Conservation (phyloP, 2,797 vertebrate species). For the Melanotaenia pygmaea region DNA sequence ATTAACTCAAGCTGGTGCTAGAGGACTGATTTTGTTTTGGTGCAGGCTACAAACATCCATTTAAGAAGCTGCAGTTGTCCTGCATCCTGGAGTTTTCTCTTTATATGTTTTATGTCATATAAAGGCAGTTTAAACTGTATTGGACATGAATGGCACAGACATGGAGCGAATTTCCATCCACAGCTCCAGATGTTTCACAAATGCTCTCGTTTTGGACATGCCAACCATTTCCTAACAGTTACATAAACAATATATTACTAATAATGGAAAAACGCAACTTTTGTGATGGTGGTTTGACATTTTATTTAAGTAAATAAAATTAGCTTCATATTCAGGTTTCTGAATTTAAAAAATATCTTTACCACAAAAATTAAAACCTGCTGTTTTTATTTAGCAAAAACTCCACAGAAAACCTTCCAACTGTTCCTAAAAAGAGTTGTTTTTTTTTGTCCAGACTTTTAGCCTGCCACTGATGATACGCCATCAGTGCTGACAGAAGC, state of each 20-base stretch:
- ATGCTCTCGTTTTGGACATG: background rate
- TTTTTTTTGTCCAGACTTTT: slow-evolving; percentile 47
- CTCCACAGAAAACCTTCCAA: background rate
- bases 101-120: background rate
- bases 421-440: slow-evolving; percentile 32
- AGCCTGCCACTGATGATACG: slow-evolving; percentile 36
- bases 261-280: background rate
- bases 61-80: no score
- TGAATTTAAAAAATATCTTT: no score
- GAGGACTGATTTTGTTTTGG: no score
- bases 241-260: background rate
- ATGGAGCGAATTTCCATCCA: background rate
- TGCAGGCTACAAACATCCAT: no score
- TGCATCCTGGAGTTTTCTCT: background rate
- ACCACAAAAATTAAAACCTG: background rate
- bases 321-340: background rate
- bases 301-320: background rate
- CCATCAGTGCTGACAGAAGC: slow-evolving; percentile 41
- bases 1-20: no score
- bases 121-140: background rate
- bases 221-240: no score
- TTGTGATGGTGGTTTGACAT: no score
- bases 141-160: background rate
- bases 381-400: slow-evolving; percentile 25
- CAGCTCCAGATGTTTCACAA: background rate